Evolutionary conservation across 2,888 invertebrate species (phyloP).

Genomic region (Chloroclysta siterata): DNA sequence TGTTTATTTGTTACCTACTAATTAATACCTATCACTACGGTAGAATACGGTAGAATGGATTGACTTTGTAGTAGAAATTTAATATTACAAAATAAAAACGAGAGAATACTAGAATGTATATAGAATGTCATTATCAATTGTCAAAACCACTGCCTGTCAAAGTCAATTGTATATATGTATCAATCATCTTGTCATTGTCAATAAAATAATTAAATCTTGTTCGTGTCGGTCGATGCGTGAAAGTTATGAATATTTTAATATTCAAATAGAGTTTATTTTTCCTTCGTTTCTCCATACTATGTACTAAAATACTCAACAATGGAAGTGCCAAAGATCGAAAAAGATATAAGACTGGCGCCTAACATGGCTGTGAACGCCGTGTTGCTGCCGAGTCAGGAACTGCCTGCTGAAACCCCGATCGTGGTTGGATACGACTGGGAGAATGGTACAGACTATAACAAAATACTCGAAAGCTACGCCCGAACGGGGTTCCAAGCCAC

Average conservation of each 20-base stretch:
- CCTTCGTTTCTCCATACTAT: slow-evolving; percentile 13
- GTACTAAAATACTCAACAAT: slow-evolving; percentile 46
- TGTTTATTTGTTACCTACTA: no score
- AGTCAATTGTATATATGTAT: background rate
- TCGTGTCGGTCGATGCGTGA: background rate
- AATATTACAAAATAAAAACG: no score
- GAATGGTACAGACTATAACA: slow-evolving; percentile 93
- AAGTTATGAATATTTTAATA: background rate
- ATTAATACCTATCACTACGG: no score
- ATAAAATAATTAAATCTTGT: no score
- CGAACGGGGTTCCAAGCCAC: slow-evolving; percentile 99
- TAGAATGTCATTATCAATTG: background rate
- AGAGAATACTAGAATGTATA: no score
- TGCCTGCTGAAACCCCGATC: slow-evolving; percentile 87
- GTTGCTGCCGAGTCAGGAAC: slow-evolving; percentile 87
- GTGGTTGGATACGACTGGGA: slow-evolving; percentile 97
- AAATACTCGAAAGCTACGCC: slow-evolving; percentile 91
- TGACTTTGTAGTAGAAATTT: no score
- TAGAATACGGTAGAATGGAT: no score
- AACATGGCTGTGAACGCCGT: slow-evolving; percentile 89
- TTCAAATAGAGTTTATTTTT: slow-evolving; percentile 5
- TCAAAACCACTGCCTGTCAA: slow-evolving; percentile 1
- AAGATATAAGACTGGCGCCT: slow-evolving; percentile 62
- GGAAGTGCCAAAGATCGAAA: slow-evolving; percentile 60
- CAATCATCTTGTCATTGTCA: no score